Evolutionary conservation across 2,113 vertebrate genomes (phyloP).

Genomic region (Myocastor coypus): DNA sequence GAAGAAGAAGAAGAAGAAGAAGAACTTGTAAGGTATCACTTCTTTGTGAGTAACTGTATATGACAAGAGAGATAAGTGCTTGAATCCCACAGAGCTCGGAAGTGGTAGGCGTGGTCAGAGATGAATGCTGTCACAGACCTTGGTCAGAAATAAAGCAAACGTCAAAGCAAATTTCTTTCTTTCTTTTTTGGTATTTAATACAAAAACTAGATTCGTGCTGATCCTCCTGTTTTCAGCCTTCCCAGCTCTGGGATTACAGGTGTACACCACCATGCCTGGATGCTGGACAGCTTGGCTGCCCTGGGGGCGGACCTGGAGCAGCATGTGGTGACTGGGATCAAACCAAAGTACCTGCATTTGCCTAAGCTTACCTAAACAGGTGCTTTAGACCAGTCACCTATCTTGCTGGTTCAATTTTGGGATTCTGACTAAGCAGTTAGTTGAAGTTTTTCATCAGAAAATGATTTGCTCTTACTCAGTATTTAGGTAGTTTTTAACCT

Average conservation of each 20-base stretch:
- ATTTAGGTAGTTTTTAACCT: neutral
- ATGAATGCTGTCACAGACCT: neutral
- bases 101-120: neutral
- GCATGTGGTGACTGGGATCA: too few relatives aligned
- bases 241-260: too few relatives aligned
- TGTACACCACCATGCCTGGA: too few relatives aligned
- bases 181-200: too few relatives aligned
- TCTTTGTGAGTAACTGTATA: neutral
- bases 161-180: neutral
- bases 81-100: neutral
- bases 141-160: neutral
- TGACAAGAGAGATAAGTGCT: neutral
- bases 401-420: neutral
- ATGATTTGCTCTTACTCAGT: neutral
- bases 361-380: too few relatives aligned
- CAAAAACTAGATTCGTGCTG: too few relatives aligned
- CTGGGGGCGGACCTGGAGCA: too few relatives aligned
- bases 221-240: too few relatives aligned
- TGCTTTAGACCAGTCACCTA: too few relatives aligned
- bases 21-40: neutral
- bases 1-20: too few relatives aligned
- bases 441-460: neutral
- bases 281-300: too few relatives aligned
- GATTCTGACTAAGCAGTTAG: neutral
- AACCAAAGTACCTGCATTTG: too few relatives aligned